Evolutionary conservation across 2,888 invertebrate genomes (phyloP).

Genomic region (Malthinus flaveolus): DNA sequence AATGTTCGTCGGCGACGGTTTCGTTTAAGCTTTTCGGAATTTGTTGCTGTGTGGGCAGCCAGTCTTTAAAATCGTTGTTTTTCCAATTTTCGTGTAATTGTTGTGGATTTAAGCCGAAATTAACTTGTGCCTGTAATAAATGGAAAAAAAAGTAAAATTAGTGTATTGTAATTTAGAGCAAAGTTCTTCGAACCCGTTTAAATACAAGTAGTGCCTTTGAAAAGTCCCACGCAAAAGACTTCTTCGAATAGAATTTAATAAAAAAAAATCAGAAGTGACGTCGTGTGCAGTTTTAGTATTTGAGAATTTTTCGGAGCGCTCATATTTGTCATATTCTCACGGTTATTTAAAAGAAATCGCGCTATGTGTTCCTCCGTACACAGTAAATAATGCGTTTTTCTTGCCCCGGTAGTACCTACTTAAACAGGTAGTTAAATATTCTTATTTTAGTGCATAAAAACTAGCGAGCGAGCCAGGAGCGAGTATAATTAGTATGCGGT

Average conservation of each 20-base stretch:
- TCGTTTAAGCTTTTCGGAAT: slow-evolving; percentile 58
- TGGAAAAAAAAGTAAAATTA: slow-evolving; percentile 21
- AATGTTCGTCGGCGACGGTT: slow-evolving; percentile 49
- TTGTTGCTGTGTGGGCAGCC: slow-evolving; percentile 55
- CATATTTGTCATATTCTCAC: too few relatives aligned
- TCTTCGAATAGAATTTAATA: slow-evolving; percentile 31
- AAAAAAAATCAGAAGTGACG: not conserved
- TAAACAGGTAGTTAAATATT: not conserved
- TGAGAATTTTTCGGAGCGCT: not conserved
- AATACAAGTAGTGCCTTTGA: slow-evolving; percentile 14
- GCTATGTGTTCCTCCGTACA: too few relatives aligned
- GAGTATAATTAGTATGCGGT: slow-evolving; percentile 22
- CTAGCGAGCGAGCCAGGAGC: slow-evolving; percentile 13
- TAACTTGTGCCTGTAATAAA: slow-evolving; percentile 55
- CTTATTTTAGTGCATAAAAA: slow-evolving; percentile 22
- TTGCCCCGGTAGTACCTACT: too few relatives aligned
- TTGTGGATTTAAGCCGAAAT: slow-evolving; percentile 53
- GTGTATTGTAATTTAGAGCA: not conserved
- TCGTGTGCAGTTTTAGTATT: slow-evolving; percentile 19
- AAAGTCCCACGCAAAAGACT: slow-evolving; percentile 30
- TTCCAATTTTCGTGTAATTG: slow-evolving; percentile 54
- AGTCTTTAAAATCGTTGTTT: slow-evolving; percentile 52
- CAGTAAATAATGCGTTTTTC: too few relatives aligned
- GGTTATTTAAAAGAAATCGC: too few relatives aligned
- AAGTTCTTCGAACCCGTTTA: slow-evolving; percentile 28